Evolutionary conservation across 2,113 vertebrate genomes (phyloP).

Genomic region (Corythornis vintsioides): DNA sequence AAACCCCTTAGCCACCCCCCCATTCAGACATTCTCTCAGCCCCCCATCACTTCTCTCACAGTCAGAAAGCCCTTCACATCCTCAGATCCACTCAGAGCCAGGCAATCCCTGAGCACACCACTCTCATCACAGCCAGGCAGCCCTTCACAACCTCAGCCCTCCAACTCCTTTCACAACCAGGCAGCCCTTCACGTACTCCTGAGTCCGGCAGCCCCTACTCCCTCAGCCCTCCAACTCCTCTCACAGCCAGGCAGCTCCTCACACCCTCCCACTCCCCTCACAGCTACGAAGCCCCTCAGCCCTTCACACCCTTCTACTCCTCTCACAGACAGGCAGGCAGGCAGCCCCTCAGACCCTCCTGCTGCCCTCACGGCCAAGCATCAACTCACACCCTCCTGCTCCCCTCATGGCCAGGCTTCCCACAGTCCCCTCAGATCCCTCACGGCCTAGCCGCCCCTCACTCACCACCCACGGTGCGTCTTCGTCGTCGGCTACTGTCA

Average conservation of each 20-base stretch:
- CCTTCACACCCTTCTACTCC: not conserved
- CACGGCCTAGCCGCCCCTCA: not conserved
- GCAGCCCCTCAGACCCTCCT: not conserved
- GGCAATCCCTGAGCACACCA: too few relatives aligned
- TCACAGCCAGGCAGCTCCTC: not conserved
- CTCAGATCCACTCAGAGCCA: fast-evolving
- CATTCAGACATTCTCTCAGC: not conserved
- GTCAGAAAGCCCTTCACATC: too few relatives aligned
- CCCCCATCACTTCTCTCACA: not conserved
- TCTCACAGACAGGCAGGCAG: not conserved
- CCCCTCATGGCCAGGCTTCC: not conserved
- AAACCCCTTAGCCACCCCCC: not conserved
- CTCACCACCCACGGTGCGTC: not conserved
- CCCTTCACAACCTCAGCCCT: not conserved
- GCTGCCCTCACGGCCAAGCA: too few relatives aligned
- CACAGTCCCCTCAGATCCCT: not conserved
- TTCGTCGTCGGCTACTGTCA: too few relatives aligned
- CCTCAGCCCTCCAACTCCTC: too few relatives aligned
- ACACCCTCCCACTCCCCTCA: not conserved
- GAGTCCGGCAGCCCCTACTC: not conserved
- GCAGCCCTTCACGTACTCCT: not conserved
- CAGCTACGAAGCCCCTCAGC: not conserved
- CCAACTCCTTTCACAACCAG: too few relatives aligned
- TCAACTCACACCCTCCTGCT: too few relatives aligned
- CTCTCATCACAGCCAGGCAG: fast-evolving